A percentile compares a stretch with the other conserved stretches of the same genome.
Evolutionary conservation across 2,797 vertebrate species (phyloP).

Genomic region (Cossypha polioptera): DNA sequence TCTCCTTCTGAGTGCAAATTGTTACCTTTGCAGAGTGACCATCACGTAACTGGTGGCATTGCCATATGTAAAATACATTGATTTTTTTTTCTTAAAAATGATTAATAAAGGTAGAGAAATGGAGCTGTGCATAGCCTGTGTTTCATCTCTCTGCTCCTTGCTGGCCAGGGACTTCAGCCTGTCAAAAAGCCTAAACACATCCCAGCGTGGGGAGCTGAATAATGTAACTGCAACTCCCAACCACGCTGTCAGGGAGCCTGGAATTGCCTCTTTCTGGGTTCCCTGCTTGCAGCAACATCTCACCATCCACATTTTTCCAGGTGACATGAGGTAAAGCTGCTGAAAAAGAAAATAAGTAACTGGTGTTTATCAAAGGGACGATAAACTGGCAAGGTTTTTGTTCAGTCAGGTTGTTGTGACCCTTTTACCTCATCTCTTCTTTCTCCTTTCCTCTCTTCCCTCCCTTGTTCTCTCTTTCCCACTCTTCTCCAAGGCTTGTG

Average conservation of each 20-base stretch:
- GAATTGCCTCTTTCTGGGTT: neutral
- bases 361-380: neutral
- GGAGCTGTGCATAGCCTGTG: neutral
- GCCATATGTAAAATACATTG: neutral
- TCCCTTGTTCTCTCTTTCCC: too few relatives aligned
- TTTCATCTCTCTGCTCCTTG: neutral
- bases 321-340: neutral
- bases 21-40: neutral
- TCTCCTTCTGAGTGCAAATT: neutral
- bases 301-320: neutral
- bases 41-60: accelerated
- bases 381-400: neutral
- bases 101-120: neutral
- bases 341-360: neutral
- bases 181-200: neutral
- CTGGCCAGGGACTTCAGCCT: neutral
- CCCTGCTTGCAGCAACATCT: neutral
- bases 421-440: neutral
- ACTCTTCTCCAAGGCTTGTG: neutral
- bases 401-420: neutral
- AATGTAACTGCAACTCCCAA: neutral
- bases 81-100: neutral
- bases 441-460: neutral
- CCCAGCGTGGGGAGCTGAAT: neutral
- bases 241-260: neutral